phyloP scores from a whole-genome alignment of 1,140 invertebrate genomes.

The Habropoda laboriosa region DNA sequence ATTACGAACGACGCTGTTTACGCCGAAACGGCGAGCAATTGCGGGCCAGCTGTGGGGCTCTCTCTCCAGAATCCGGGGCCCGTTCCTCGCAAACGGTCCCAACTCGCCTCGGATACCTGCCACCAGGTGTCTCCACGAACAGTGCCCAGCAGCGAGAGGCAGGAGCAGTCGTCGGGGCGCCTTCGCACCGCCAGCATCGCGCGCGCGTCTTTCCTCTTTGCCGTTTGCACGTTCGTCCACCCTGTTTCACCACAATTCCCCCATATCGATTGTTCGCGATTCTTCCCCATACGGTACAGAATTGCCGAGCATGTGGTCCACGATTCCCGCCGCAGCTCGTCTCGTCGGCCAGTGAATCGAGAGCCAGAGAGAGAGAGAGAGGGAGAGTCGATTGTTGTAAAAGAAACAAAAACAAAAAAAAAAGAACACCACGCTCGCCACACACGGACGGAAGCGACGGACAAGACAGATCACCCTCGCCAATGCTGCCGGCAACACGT shows the following conservation, averaged over 20 bases:
- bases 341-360: slow-evolving; percentile 6
- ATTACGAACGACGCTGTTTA: slow-evolving; percentile 59
- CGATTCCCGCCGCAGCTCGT: slow-evolving; percentile 11
- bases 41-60: slow-evolving; percentile 54
- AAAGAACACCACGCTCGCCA: background rate
- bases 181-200: slow-evolving; percentile 78
- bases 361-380: too few species aligned
- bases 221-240: slow-evolving; percentile 46
- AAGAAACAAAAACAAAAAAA: background rate
- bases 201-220: slow-evolving; percentile 63
- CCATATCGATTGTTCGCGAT: background rate
- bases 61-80: slow-evolving; percentile 59
- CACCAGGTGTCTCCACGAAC: slow-evolving; percentile 82
- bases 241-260: background rate
- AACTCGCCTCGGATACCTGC: slow-evolving; percentile 71
- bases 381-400: too few species aligned
- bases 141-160: slow-evolving; percentile 76
- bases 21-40: slow-evolving; percentile 47
- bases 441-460: too few species aligned
- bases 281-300: background rate
- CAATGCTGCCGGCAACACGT: slow-evolving; percentile 56
- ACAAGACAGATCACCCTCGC: slow-evolving; percentile 33
- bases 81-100: slow-evolving; percentile 61
- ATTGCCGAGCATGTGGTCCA: slow-evolving; percentile 7
- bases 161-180: slow-evolving; percentile 80